Evolutionary conservation across 1,140 invertebrate genomes (phyloP).

Genomic region (Bacillus rossius): DNA sequence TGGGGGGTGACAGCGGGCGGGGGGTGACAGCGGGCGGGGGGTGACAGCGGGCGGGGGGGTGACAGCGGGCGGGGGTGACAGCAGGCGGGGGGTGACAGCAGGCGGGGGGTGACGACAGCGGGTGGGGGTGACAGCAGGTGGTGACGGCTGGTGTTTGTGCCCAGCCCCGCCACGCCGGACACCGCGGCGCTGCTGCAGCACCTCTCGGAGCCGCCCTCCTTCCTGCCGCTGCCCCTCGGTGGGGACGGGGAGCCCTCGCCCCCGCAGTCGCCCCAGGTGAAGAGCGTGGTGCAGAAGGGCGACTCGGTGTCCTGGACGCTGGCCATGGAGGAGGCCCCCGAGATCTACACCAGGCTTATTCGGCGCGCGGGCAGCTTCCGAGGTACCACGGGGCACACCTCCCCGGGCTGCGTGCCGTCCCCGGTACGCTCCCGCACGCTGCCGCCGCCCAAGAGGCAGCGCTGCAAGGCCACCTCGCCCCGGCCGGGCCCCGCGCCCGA

Average conservation of each 20-base stretch:
- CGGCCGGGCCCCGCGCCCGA: neutral
- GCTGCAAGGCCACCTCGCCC: neutral
- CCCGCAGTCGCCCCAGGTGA: constrained; percentile 53
- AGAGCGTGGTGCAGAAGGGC: constrained; percentile 73
- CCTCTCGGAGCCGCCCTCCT: too few relatives aligned
- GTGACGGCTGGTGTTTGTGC: too few relatives aligned
- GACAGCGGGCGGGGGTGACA: too few relatives aligned
- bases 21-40: too few relatives aligned
- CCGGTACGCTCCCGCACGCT: constrained; percentile 4
- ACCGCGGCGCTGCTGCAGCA: too few relatives aligned
- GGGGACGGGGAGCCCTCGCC: constrained; percentile 36
- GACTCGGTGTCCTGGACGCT: constrained; percentile 79
- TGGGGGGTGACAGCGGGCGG: too few relatives aligned
- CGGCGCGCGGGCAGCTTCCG: constrained; percentile 22
- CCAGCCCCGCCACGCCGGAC: too few relatives aligned
- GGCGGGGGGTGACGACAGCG: too few relatives aligned
- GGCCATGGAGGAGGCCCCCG: constrained; percentile 64
- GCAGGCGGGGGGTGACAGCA: too few relatives aligned
- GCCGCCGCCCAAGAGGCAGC: constrained; percentile 9
- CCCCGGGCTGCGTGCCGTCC: neutral
- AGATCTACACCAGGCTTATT: constrained; percentile 36
- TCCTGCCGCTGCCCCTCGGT: neutral
- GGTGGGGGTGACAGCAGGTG: too few relatives aligned
- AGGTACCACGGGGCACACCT: neutral
- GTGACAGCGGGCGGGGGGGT: too few relatives aligned